Percentiles rank a stretch among this genome's conserved stretches.
phyloP scores from a whole-genome alignment of 2,113 vertebrate species.

The Triplophysa dalaica region DNA sequence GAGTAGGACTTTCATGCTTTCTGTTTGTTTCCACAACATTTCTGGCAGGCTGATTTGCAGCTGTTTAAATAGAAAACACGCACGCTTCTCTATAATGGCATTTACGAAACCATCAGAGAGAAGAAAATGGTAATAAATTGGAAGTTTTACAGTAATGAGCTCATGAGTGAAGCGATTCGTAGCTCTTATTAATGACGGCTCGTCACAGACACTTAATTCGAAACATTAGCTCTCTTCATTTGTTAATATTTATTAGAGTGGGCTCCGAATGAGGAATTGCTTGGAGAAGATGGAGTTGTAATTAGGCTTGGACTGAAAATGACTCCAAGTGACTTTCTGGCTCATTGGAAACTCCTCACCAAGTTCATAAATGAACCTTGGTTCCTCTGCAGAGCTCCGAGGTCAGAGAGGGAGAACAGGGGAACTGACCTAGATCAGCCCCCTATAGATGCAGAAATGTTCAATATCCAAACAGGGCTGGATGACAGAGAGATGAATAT shows the following conservation, averaged over 20 bases:
- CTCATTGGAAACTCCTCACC: slow-evolving; percentile 33
- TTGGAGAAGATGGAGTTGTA: slow-evolving; percentile 56
- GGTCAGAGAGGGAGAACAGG: slow-evolving; percentile 19
- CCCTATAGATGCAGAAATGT: slow-evolving; percentile 12
- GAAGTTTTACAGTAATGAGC: slow-evolving; percentile 74
- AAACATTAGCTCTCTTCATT: slow-evolving; percentile 74
- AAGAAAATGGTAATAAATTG: slow-evolving; percentile 73
- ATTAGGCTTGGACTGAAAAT: slow-evolving; percentile 65
- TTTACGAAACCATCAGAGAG: slow-evolving; percentile 76
- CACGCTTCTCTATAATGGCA: slow-evolving; percentile 63
- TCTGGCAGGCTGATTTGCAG: slow-evolving; percentile 64
- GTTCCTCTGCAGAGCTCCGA: slow-evolving; percentile 10
- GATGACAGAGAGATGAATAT: slow-evolving; percentile 42
- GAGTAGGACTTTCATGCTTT: slow-evolving; percentile 36
- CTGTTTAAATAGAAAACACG: slow-evolving; percentile 66
- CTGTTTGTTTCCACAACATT: slow-evolving; percentile 53
- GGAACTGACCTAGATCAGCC: slow-evolving; percentile 28
- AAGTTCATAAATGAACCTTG: slow-evolving; percentile 29
- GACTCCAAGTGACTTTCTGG: slow-evolving; percentile 59
- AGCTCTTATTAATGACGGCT: slow-evolving; percentile 70
- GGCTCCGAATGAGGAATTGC: slow-evolving; percentile 62
- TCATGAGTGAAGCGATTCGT: slow-evolving; percentile 60
- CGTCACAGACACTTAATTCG: slow-evolving; percentile 72
- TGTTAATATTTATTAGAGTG: slow-evolving; percentile 74
- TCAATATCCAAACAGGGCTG: slow-evolving; percentile 13